These are phyloP conservation scores for Takifugu bimaculatus DNA, from an alignment of 2,113 vertebrate genomes.

Conservation along the genomic window DNA sequence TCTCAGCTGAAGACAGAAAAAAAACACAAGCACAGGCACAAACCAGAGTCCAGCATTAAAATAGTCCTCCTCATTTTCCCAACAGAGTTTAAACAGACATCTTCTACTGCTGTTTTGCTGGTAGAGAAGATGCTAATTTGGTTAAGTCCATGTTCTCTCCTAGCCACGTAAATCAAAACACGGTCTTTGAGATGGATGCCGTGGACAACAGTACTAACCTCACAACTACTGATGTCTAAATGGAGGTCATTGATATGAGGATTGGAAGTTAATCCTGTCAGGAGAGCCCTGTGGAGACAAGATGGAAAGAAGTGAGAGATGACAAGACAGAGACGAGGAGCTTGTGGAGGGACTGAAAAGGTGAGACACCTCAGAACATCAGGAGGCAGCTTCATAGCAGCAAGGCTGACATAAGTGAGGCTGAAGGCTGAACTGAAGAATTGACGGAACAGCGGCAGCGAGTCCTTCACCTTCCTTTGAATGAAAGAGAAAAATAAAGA, in stretches of 20 bases:
- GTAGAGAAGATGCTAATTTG: background rate
- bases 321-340: slow-evolving; percentile 5
- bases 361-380: slow-evolving; percentile 80
- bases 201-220: slow-evolving; percentile 63
- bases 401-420: slow-evolving; percentile 79
- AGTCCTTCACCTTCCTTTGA: slow-evolving; percentile 80
- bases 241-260: slow-evolving; percentile 82
- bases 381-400: slow-evolving; percentile 79
- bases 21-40: background rate
- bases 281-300: slow-evolving; percentile 68
- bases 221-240: slow-evolving; percentile 83
- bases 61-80: slow-evolving; percentile 43
- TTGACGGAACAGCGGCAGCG: slow-evolving; percentile 79
- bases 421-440: slow-evolving; percentile 85
- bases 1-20: slow-evolving; percentile 70
- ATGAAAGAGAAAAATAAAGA: background rate
- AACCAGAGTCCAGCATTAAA: slow-evolving; percentile 38
- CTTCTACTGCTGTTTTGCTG: too few species aligned
- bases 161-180: too few species aligned
- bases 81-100: background rate
- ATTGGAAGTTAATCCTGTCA: slow-evolving; percentile 80
- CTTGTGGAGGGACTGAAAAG: background rate
- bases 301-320: background rate
- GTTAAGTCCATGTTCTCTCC: background rate
- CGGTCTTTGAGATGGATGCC: background rate